These are phyloP conservation scores for Hartigia nigra DNA, from an alignment of 2,888 invertebrate species.

Conservation along the genomic window DNA sequence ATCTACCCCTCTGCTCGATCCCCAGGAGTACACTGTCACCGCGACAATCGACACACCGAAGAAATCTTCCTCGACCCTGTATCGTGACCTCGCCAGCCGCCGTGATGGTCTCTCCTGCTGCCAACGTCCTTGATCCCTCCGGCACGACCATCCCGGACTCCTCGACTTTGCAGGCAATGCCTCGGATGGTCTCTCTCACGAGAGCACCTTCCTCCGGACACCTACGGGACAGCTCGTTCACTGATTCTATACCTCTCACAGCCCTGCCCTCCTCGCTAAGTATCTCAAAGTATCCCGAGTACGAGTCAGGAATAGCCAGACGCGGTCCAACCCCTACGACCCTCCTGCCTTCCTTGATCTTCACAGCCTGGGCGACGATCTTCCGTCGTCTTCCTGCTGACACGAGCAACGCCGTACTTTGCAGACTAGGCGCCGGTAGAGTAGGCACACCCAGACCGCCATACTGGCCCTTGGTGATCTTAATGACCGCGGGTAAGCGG, in stretches of 20 bases:
- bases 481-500: conserved; percentile 85
- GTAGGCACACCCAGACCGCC: conserved; percentile 91
- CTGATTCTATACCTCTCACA: conserved; percentile 89
- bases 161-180: conserved; percentile 68
- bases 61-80: conserved; percentile 79
- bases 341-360: conserved; percentile 88
- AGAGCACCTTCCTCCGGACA: conserved; percentile 81
- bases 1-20: conserved; percentile 89
- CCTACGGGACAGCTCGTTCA: conserved; percentile 82
- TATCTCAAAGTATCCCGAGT: conserved; percentile 93
- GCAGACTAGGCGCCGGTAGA: conserved; percentile 85
- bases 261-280: conserved; percentile 94
- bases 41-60: conserved; percentile 87
- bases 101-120: conserved; percentile 86
- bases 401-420: conserved; percentile 86
- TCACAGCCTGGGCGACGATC: conserved; percentile 88
- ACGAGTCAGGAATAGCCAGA: conserved; percentile 90
- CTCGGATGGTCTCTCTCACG: conserved; percentile 82
- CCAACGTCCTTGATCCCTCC: conserved; percentile 79
- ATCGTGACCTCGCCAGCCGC: conserved; percentile 79
- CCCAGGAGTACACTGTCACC: conserved; percentile 86
- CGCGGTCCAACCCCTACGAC: conserved; percentile 84
- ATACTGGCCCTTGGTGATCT: conserved; percentile 94
- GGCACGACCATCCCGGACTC: conserved; percentile 71
- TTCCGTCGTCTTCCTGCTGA: conserved; percentile 88